Base-by-base conservation (phyloP, 2,113 vertebrate genomes). In the Amblyopsis rosae region DNA sequence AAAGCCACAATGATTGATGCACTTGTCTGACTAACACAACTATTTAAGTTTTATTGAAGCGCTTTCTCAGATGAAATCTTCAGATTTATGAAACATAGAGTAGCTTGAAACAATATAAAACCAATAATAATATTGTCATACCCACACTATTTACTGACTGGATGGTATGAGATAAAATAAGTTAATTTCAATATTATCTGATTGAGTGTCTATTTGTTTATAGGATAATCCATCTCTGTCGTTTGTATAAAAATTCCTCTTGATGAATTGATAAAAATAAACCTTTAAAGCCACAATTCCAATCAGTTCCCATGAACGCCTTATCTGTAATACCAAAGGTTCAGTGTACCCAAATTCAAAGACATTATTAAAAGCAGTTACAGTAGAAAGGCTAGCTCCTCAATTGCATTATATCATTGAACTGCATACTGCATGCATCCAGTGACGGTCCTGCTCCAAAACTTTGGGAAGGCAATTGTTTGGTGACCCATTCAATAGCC, bases 71-170 rank as follows among this genome's bases (percentile, higher is more conserved):
- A 5, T 41, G 35, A 9, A 54, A 53, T 6, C 12, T 54, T 75
- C 41, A 45, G n/a, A 49, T 35, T 59, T 8, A 48, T 71, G 63
- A 69, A 65, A 81, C 79, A 56, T 19, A 19, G 4, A 41, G 35
- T 41, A 41, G 35, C 35, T 41, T 41, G 4, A 19, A 19, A 41
- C 3, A 41, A 1, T 3, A 19, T 19, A 19, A 19, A 19, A 19
- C 19, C 19, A 19, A 19, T 19, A 19, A 19, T 19, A 19, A 19
- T 19, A 19, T 19, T 26, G 26, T 26, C 26, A 26, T 26, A 26
- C 26, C 26, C 26, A 26, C 26, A 26, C 26, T 17, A 49, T 35
- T 3, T 50, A 17, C 49, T 19, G 65, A 2, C 0, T 45, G 0
- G 0, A 1, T 16, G 17, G 62, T 26, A 1, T 65, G 63, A 58